These are phyloP conservation scores for Neomorphus geoffroyi DNA, from an alignment of 2,797 vertebrate genomes.

Conservation along the genomic window DNA sequence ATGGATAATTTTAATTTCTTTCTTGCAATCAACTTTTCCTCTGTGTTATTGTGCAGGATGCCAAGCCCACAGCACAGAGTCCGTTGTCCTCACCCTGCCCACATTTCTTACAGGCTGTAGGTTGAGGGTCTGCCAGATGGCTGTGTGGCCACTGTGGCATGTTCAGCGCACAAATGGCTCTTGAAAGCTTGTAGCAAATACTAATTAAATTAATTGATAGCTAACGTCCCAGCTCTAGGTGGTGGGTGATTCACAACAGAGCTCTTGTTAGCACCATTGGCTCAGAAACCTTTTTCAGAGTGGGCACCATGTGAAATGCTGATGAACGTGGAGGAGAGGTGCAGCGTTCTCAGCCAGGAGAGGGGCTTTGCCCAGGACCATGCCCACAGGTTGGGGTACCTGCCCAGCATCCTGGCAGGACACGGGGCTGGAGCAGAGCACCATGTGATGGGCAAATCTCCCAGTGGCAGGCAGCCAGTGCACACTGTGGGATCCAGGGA, in stretches of 20 bases:
- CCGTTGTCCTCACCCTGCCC: background rate
- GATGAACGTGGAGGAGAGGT: background rate
- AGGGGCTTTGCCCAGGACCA: background rate
- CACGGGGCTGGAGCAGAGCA: background rate
- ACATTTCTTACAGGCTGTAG: background rate
- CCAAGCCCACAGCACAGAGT: background rate
- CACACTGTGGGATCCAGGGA: rapidly evolving
- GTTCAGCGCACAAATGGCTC: background rate
- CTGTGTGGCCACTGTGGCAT: background rate
- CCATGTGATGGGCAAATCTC: background rate
- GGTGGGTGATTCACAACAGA: background rate
- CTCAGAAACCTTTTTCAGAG: background rate
- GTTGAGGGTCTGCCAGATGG: background rate
- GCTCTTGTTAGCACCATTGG: background rate
- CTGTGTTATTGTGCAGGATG: background rate
- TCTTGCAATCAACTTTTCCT: background rate
- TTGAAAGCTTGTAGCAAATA: background rate
- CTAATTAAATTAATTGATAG: background rate
- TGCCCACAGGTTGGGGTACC: background rate
- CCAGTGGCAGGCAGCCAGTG: rapidly evolving
- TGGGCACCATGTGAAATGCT: rapidly evolving
- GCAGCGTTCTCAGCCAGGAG: background rate
- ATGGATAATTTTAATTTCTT: background rate
- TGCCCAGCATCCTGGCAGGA: background rate
- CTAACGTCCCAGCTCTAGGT: background rate